A percentile compares a stretch with the other conserved stretches of the same genome.
These are phyloP conservation scores for Pagetopsis macropterus DNA, from an alignment of 2,797 vertebrate genomes.

Conservation along the genomic window DNA sequence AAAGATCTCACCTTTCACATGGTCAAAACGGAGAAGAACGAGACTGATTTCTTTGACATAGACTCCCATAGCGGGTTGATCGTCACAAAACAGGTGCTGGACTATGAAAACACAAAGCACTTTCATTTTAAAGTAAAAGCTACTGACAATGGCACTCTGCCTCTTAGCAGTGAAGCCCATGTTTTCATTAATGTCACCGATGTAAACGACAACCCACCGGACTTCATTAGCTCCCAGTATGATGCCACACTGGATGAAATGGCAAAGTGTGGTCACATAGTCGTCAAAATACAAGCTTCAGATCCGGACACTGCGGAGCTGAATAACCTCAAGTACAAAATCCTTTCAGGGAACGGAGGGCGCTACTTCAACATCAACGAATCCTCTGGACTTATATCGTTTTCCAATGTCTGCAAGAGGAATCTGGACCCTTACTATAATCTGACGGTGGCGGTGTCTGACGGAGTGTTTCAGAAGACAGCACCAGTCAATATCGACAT, in stretches of 20 bases:
- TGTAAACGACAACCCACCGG: conserved; percentile 95
- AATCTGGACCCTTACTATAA: conserved; percentile 90
- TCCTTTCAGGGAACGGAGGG: conserved; percentile 93
- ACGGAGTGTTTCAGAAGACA: conserved; percentile 92
- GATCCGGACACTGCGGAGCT: conserved; percentile 88
- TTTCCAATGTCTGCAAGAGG: conserved; percentile 92
- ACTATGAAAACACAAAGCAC: conserved; percentile 88
- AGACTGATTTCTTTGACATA: conserved; percentile 89
- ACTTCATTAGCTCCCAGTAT: conserved; percentile 90
- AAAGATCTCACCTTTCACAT: conserved; percentile 89
- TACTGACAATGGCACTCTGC: conserved; percentile 86
- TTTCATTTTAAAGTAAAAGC: conserved; percentile 90
- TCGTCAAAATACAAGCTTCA: conserved; percentile 96
- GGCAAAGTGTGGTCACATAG: conserved; percentile 93
- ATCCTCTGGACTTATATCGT: conserved; percentile 94
- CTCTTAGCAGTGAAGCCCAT: conserved; percentile 86
- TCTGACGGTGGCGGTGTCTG: conserved; percentile 93
- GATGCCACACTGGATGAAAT: conserved; percentile 91
- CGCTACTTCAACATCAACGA: conserved; percentile 94
- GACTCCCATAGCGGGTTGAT: conserved; percentile 88
- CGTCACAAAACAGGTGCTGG: conserved; percentile 86
- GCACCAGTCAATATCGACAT: conserved; percentile 96
- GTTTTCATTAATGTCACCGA: conserved; percentile 90
- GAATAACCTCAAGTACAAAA: conserved; percentile 90
- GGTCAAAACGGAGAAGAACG: conserved; percentile 79